phyloP scores from a whole-genome alignment of 2,113 vertebrate species.

The Willisornis vidua region DNA sequence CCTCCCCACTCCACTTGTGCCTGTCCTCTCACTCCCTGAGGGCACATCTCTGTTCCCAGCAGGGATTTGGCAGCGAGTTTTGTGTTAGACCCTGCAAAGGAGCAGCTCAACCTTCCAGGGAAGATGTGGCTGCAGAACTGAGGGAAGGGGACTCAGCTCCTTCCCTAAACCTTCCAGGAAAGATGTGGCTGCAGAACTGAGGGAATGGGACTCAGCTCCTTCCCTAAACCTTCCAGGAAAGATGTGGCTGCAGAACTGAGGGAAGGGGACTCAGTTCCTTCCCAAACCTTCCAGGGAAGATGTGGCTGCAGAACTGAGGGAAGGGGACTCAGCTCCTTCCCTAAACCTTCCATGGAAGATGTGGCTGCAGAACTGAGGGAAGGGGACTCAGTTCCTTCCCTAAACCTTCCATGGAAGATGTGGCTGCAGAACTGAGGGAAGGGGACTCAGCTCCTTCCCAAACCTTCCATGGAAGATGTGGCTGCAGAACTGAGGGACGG shows the following conservation, averaged over 20 bases:
- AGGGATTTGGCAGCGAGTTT: not conserved
- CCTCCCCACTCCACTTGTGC: not conserved
- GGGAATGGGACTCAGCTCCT: not conserved
- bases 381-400: not conserved
- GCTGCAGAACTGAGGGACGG: not conserved
- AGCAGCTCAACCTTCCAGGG: not conserved
- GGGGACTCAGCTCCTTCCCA: too few relatives aligned
- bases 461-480: not conserved
- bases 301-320: too few relatives aligned
- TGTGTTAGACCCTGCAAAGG: not conserved
- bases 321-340: not conserved
- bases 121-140: too few relatives aligned
- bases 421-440: too few relatives aligned
- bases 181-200: not conserved
- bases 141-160: too few relatives aligned
- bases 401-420: not conserved
- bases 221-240: too few relatives aligned
- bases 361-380: too few relatives aligned
- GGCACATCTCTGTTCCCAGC: not conserved
- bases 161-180: not conserved
- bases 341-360: not conserved
- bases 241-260: too few relatives aligned
- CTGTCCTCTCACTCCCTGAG: not conserved
- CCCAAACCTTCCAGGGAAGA: not conserved
- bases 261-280: not conserved